Percentiles rank a stretch among this genome's conserved stretches.
phyloP scores from a whole-genome alignment of 2,888 invertebrate species.

The Dendrolimus houi region DNA sequence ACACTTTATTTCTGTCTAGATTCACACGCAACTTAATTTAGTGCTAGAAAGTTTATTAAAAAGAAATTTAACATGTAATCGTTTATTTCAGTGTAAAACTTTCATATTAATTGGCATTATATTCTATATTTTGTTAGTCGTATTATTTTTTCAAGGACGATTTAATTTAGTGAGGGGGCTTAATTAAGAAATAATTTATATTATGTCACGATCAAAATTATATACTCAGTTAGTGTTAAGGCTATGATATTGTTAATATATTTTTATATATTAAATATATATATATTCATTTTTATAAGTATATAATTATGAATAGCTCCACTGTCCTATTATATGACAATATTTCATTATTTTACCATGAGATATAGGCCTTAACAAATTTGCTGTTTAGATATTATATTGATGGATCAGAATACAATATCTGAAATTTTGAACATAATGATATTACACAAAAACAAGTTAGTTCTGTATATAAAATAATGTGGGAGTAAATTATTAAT shows the following conservation, averaged over 20 bases:
- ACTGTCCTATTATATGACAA: slow-evolving; percentile 37
- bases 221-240: slow-evolving; percentile 60
- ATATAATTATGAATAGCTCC: slow-evolving; percentile 11
- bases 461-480: too few relatives aligned
- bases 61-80: slow-evolving; percentile 32
- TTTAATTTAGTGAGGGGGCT: slow-evolving; percentile 16
- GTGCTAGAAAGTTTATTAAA: slow-evolving; percentile 10
- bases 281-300: neutral
- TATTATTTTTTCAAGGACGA: slow-evolving; percentile 20
- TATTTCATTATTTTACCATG: slow-evolving; percentile 1
- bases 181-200: slow-evolving; percentile 23
- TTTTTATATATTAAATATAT: neutral
- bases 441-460: too few relatives aligned
- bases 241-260: too few relatives aligned
- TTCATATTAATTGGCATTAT: slow-evolving; percentile 24
- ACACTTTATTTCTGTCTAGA: slow-evolving; percentile 9
- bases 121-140: slow-evolving; percentile 12
- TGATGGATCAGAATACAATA: too few relatives aligned
- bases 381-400: too few relatives aligned
- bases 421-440: too few relatives aligned
- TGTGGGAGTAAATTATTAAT: too few relatives aligned
- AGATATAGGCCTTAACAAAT: too few relatives aligned
- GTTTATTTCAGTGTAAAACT: slow-evolving; percentile 10
- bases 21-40: neutral
- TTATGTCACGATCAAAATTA: slow-evolving; percentile 55